These are phyloP conservation scores for Heliocidaris erythrogramma DNA, from an alignment of 35 echinoderm and acorn worm genomes.

Conservation along the genomic window DNA sequence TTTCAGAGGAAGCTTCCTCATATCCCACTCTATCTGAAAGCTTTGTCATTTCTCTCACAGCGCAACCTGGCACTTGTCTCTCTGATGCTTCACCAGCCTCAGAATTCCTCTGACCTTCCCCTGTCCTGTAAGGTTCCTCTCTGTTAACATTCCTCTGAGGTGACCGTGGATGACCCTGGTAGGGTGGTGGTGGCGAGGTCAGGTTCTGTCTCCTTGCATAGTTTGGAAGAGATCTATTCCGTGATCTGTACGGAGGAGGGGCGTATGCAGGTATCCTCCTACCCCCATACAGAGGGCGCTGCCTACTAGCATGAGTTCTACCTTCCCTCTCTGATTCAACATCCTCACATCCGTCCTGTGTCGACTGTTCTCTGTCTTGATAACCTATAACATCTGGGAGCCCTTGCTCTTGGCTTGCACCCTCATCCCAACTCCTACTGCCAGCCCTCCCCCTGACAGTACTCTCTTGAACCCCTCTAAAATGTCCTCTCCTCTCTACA, in stretches of 20 bases:
- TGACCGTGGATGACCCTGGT: conserved; percentile 19
- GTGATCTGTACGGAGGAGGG: conserved; percentile 27
- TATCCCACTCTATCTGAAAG: conserved; percentile 15
- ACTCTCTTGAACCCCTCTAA: not conserved
- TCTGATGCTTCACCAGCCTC: not conserved
- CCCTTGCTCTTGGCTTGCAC: not conserved
- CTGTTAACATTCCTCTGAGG: not conserved
- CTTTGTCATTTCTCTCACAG: not conserved
- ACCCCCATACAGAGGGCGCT: conserved; percentile 24
- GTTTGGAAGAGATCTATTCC: conserved; percentile 42
- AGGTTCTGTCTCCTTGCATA: not conserved
- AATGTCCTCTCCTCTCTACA: not conserved
- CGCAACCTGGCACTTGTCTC: not conserved
- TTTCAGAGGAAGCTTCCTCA: not conserved
- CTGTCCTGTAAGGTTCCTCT: not conserved
- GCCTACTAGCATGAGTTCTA: not conserved
- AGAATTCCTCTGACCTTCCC: not conserved
- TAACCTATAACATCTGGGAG: conserved; percentile 33
- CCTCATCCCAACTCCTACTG: conserved; percentile 40
- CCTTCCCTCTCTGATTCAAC: not conserved
- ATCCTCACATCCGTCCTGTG: not conserved
- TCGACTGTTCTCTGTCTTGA: not conserved
- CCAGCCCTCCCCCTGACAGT: not conserved
- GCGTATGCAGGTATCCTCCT: conserved; percentile 25
- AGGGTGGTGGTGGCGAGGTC: conserved; percentile 30